Evolutionary conservation across 2,888 invertebrate species (phyloP).

Genomic region (Drosophila anomelani): DNA sequence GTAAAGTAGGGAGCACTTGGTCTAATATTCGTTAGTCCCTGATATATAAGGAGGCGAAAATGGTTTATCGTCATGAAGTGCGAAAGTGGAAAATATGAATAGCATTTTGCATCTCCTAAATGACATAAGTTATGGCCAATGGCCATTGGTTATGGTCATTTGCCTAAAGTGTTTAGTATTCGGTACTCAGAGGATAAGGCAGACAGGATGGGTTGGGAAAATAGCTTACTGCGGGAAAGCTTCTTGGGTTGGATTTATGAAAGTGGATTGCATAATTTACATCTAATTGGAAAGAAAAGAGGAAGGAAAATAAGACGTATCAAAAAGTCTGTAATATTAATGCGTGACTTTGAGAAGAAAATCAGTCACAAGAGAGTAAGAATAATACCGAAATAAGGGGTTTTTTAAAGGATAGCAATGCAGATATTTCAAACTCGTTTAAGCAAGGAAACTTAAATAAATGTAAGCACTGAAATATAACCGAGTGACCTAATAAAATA

Average conservation of each 20-base stretch:
- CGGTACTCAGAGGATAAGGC: background rate
- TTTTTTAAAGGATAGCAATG: background rate
- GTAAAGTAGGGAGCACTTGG: slow-evolving; percentile 19
- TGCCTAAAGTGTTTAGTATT: slow-evolving; percentile 47
- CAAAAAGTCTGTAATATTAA: background rate
- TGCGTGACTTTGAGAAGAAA: background rate
- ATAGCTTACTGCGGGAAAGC: slow-evolving; percentile 1
- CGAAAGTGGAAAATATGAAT: slow-evolving; percentile 79
- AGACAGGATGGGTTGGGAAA: background rate
- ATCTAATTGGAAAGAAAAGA: slow-evolving; percentile 12
- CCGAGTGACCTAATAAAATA: slow-evolving; percentile 15
- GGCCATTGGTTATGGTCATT: slow-evolving; percentile 52
- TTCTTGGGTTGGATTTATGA: slow-evolving; percentile 28
- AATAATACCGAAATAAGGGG: background rate
- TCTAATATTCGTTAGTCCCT: slow-evolving; percentile 71
- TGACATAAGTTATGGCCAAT: slow-evolving; percentile 50
- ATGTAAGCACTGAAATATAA: background rate
- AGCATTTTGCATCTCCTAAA: slow-evolving; percentile 39
- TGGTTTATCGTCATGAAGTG: slow-evolving; percentile 80
- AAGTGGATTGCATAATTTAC: slow-evolving; percentile 38
- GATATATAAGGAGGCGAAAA: slow-evolving; percentile 56
- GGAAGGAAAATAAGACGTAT: background rate
- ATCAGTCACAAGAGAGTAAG: background rate
- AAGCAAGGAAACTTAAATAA: background rate
- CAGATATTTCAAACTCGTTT: background rate